These are phyloP conservation scores for Sapayoa aenigma DNA, from an alignment of 2,113 vertebrate genomes.

Conservation along the genomic window DNA sequence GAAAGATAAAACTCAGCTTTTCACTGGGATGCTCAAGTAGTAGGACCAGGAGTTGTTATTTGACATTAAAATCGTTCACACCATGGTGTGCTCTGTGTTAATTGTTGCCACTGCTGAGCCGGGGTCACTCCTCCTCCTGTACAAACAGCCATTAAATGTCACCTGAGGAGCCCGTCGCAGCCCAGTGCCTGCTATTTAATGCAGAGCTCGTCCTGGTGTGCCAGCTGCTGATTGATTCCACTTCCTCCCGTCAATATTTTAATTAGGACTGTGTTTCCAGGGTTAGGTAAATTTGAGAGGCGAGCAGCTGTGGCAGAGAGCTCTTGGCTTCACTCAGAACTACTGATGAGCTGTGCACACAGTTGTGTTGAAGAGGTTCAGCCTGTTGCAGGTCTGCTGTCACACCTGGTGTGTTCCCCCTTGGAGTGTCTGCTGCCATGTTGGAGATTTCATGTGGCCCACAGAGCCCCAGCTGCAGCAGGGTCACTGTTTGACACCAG, in stretches of 20 bases:
- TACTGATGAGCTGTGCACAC: background rate
- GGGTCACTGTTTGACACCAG: background rate
- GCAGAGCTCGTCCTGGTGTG: background rate
- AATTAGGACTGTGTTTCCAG: background rate
- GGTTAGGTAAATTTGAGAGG: background rate
- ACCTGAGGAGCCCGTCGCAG: background rate
- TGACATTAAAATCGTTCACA: accelerated
- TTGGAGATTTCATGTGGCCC: background rate
- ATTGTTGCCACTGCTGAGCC: background rate
- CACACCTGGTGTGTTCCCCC: background rate
- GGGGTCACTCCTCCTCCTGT: background rate
- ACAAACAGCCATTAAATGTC: background rate
- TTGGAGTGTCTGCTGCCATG: background rate
- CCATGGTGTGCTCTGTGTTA: background rate
- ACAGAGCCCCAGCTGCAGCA: background rate
- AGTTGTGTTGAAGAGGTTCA: background rate
- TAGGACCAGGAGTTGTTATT: background rate
- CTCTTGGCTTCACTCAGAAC: background rate
- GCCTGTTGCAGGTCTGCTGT: background rate
- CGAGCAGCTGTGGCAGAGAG: background rate
- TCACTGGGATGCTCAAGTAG: background rate
- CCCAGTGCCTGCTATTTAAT: background rate
- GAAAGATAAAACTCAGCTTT: background rate
- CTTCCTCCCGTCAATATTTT: background rate
- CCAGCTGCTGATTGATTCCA: background rate